phyloP scores from a whole-genome alignment of 2,113 vertebrate species.

The Lasiurus cinereus region DNA sequence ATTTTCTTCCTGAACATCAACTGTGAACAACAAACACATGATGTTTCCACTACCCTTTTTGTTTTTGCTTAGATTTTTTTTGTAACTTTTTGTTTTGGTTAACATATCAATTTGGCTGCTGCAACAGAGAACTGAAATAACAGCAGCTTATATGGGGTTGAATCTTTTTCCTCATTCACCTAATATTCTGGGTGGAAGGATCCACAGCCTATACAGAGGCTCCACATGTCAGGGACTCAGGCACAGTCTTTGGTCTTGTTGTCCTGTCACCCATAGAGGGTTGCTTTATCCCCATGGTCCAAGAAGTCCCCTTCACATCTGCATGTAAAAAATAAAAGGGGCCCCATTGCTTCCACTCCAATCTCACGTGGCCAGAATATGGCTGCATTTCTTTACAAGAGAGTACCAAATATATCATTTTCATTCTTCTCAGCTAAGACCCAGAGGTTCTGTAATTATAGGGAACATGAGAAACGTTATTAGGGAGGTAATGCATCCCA shows the following conservation, averaged over 20 bases:
- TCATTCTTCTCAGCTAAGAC: not conserved
- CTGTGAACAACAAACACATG: not conserved
- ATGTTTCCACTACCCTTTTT: not conserved
- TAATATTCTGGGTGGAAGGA: not conserved
- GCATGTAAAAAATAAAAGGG: not conserved
- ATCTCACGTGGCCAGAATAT: not conserved
- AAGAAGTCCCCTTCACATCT: too few relatives aligned
- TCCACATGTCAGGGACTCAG: accelerated
- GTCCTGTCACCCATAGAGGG: too few relatives aligned
- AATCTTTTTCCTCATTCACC: not conserved
- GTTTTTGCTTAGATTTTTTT: not conserved
- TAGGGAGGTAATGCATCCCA: not conserved
- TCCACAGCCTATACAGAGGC: accelerated
- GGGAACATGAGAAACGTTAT: not conserved
- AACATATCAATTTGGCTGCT: not conserved
- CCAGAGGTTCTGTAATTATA: not conserved
- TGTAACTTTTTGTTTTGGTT: not conserved
- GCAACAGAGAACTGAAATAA: not conserved
- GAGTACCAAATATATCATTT: not conserved
- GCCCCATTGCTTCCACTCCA: not conserved
- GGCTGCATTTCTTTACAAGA: not conserved
- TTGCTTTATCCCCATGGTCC: not conserved
- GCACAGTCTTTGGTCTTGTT: accelerated
- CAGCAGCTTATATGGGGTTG: not conserved
- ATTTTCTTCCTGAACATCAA: not conserved